These are phyloP conservation scores for Pelmatolapia mariae DNA, from an alignment of 2,113 vertebrate genomes.

Conservation along the genomic window DNA sequence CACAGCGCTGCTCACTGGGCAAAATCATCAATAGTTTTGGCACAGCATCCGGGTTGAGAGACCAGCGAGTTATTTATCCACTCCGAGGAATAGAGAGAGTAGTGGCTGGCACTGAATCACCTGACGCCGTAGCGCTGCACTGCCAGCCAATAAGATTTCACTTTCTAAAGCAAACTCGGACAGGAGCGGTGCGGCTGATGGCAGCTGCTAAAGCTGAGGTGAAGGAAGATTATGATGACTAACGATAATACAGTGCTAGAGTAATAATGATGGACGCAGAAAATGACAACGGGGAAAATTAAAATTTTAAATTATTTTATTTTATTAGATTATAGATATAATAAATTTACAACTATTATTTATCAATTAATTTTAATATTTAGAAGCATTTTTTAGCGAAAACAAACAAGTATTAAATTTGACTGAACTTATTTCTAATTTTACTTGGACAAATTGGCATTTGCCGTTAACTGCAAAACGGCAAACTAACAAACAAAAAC, in stretches of 20 bases:
- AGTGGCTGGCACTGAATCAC: slow-evolving; percentile 60
- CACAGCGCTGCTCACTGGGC: slow-evolving; percentile 32
- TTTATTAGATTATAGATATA: not conserved
- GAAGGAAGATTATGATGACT: not conserved
- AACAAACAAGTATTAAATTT: not conserved
- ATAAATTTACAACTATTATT: not conserved
- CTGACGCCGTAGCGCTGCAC: slow-evolving; percentile 51
- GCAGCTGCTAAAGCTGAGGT: not conserved
- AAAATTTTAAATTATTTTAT: not conserved
- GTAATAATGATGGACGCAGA: not conserved
- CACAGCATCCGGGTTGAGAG: slow-evolving; percentile 61
- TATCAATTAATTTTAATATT: not conserved
- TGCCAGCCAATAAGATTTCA: slow-evolving; percentile 59
- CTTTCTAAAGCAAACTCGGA: slow-evolving; percentile 7
- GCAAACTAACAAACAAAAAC: not conserved
- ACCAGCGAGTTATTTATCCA: slow-evolving; percentile 22
- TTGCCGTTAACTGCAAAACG: not conserved
- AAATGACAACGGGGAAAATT: not conserved
- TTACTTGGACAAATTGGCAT: not conserved
- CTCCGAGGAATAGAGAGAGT: slow-evolving; percentile 19
- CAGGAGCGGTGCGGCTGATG: not conserved
- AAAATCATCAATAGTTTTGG: slow-evolving; percentile 9
- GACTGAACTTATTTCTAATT: not conserved
- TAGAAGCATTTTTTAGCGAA: not conserved
- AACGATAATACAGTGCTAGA: not conserved